Conservation (phyloP, 2,888 invertebrate genomes). For the Liodrosophila aerea region DNA sequence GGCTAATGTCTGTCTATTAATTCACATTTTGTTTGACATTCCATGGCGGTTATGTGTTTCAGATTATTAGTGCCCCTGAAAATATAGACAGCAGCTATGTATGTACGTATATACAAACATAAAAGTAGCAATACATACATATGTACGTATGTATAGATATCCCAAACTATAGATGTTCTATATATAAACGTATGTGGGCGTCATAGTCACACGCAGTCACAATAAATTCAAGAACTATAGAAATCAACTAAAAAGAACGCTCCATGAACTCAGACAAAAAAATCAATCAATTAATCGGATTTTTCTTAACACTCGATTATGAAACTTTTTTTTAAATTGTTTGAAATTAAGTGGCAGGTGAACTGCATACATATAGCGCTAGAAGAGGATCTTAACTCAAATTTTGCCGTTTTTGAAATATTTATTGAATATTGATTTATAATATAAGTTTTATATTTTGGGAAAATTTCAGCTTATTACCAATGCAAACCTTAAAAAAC, state of each 20-base stretch:
- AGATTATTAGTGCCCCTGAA: constrained; percentile 46
- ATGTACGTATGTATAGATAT: neutral
- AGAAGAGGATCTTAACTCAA: too few species aligned
- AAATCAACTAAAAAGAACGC: constrained; percentile 15
- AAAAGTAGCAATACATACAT: constrained; percentile 3
- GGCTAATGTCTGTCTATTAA: constrained; percentile 48
- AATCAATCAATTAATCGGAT: constrained; percentile 29
- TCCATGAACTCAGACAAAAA: neutral
- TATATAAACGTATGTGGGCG: constrained; percentile 50
- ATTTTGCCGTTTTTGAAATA: too few species aligned
- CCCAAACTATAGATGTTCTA: constrained; percentile 3
- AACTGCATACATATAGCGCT: too few species aligned
- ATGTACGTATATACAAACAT: constrained; percentile 14
- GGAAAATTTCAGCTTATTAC: too few species aligned
- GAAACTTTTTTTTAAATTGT: neutral
- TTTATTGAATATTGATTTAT: too few species aligned
- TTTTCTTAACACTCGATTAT: neutral
- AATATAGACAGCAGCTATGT: constrained; percentile 36
- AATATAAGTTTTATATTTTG: too few species aligned
- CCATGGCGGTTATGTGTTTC: constrained; percentile 41
- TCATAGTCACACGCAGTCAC: constrained; percentile 54
- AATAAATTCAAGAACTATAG: constrained; percentile 29
- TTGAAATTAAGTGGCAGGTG: too few species aligned
- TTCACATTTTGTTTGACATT: constrained; percentile 63
- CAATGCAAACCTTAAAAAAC: too few species aligned